A percentile compares a stretch with the other conserved stretches of the same genome.
phyloP scores from a whole-genome alignment of 2,888 invertebrate genomes.

The Litoditis marina region DNA sequence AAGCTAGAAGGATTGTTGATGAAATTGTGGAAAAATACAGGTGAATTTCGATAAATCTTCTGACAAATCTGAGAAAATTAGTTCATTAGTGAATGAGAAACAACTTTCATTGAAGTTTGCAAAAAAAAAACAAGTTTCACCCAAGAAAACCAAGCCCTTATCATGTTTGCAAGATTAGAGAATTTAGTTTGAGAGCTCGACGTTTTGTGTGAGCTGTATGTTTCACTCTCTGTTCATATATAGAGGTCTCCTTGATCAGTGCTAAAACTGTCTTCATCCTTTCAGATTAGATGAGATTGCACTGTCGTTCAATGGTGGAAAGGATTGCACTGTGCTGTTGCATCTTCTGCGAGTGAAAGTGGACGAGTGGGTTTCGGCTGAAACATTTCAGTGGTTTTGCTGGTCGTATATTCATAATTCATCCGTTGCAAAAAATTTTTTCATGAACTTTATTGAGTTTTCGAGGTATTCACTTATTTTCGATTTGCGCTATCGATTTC shows the following conservation, averaged over 20 bases:
- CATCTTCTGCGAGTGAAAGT: conserved; percentile 67
- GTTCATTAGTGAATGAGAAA: too few relatives aligned
- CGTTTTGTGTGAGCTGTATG: too few relatives aligned
- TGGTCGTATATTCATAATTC: not conserved
- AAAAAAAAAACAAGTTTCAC: not conserved
- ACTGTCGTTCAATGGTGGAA: conserved; percentile 94
- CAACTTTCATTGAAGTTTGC: too few relatives aligned
- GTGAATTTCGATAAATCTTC: conserved; percentile 23
- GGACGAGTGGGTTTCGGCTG: conserved; percentile 35
- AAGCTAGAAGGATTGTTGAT: conserved; percentile 62
- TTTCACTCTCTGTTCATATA: too few relatives aligned
- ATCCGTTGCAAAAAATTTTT: not conserved
- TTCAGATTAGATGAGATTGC: conserved; percentile 77
- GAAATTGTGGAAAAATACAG: conserved; percentile 57
- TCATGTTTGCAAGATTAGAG: not conserved
- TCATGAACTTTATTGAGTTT: too few relatives aligned
- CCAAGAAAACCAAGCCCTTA: not conserved
- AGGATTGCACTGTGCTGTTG: conserved; percentile 90
- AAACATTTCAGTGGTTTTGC: not conserved
- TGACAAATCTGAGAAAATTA: conserved; percentile 2
- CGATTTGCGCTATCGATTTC: too few relatives aligned
- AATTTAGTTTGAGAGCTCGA: too few relatives aligned
- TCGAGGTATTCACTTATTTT: too few relatives aligned
- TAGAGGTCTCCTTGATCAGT: too few relatives aligned
- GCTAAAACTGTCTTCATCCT: too few relatives aligned